Evolutionary conservation across 2,113 vertebrate species (phyloP).

Genomic region (Bos indicus): DNA sequence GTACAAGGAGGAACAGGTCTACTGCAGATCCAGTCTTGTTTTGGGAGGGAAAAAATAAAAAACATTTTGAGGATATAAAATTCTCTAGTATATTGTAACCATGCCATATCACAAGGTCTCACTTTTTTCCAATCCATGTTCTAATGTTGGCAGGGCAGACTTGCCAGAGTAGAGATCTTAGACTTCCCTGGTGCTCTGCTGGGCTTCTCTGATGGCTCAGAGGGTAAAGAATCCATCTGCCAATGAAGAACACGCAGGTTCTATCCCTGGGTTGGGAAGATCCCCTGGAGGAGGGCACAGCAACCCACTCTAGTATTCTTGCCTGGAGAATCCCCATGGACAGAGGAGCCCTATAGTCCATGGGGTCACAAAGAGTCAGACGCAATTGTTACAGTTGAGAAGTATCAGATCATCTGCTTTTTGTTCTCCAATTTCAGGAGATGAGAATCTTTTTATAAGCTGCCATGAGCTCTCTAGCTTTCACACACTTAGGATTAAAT

Average conservation of each 20-base stretch:
- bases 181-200: background rate
- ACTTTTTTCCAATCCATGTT: background rate
- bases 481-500: background rate
- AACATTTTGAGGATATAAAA: background rate
- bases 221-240: background rate
- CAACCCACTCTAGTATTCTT: background rate
- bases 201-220: background rate
- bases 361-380: background rate
- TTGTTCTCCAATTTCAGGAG: background rate
- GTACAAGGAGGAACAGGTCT: background rate
- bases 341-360: background rate
- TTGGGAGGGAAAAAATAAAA: background rate
- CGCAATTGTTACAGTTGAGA: background rate
- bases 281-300: background rate
- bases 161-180: background rate
- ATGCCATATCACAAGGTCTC: background rate
- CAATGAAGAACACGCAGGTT: background rate
- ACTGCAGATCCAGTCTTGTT: background rate
- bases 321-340: background rate
- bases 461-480: background rate
- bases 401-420: background rate
- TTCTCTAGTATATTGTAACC: background rate
- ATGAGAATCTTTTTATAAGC: background rate
- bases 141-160: background rate
- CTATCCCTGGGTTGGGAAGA: background rate